Evolutionary conservation across 2,113 vertebrate species (phyloP).

Genomic region (Apteryx mantelli): DNA sequence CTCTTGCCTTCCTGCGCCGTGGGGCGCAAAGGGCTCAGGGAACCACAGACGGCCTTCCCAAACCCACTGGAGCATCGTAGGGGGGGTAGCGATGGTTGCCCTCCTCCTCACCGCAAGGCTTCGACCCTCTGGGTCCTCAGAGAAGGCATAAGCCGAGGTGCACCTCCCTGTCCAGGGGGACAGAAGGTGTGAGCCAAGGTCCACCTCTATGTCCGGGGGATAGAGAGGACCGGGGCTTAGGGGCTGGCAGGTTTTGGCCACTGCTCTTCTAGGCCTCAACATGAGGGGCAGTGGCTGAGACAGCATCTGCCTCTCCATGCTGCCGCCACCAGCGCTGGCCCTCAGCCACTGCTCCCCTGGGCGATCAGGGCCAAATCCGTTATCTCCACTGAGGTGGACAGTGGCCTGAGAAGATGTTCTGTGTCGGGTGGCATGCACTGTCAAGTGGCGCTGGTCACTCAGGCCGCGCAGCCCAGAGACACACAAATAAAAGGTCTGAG

Average conservation of each 20-base stretch:
- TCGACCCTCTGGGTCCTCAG: neutral
- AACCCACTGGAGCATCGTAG: neutral
- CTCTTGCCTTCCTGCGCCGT: accelerated
- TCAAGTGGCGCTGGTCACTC: accelerated
- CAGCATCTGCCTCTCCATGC: neutral
- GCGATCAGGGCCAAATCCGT: neutral
- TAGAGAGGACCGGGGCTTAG: accelerated
- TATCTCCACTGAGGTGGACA: neutral
- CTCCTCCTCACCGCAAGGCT: neutral
- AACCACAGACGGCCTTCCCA: neutral
- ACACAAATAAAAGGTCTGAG: neutral
- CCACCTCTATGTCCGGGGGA: neutral
- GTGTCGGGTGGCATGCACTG: accelerated
- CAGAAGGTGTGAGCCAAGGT: neutral
- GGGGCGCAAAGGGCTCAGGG: neutral
- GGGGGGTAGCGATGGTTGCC: neutral
- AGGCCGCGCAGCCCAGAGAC: accelerated
- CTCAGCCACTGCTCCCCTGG: accelerated
- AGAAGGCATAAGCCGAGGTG: neutral
- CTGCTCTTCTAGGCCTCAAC: neutral
- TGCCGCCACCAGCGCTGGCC: neutral
- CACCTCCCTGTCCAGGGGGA: neutral
- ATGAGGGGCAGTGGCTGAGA: neutral
- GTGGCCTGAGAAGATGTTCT: accelerated
- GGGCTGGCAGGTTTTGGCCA: neutral